These are phyloP conservation scores for Gallinago solitaria DNA, from an alignment of 2,797 vertebrate species.

Conservation along the genomic window DNA sequence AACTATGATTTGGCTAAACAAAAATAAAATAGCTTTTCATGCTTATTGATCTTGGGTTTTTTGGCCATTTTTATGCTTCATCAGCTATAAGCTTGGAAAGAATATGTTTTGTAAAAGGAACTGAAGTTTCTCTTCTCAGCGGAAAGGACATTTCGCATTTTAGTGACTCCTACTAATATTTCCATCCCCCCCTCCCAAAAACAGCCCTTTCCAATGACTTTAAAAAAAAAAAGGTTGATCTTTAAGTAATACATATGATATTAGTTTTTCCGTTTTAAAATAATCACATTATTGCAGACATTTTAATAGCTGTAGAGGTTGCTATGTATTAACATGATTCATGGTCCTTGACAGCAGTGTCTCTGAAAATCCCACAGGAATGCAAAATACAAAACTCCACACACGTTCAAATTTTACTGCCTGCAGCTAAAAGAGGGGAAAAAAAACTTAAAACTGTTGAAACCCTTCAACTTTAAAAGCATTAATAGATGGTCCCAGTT, in stretches of 20 bases:
- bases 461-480: slow-evolving; percentile 88
- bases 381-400: slow-evolving; percentile 84
- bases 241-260: slow-evolving; percentile 83
- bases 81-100: slow-evolving; percentile 52
- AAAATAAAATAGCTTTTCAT: slow-evolving; percentile 72
- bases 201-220: slow-evolving; percentile 64
- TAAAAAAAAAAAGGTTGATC: slow-evolving; percentile 70
- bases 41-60: slow-evolving; percentile 69
- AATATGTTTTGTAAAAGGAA: slow-evolving; percentile 64
- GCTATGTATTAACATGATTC: slow-evolving; percentile 87
- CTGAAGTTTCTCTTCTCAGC: slow-evolving; percentile 62
- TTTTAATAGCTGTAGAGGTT: slow-evolving; percentile 87
- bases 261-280: slow-evolving; percentile 84
- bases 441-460: slow-evolving; percentile 84
- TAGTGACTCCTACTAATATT: slow-evolving; percentile 56
- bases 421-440: slow-evolving; percentile 83
- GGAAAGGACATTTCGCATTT: slow-evolving; percentile 68
- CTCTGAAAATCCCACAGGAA: slow-evolving; percentile 84
- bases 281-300: slow-evolving; percentile 88
- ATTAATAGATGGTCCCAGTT: slow-evolving; percentile 83
- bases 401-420: slow-evolving; percentile 86
- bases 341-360: slow-evolving; percentile 86
- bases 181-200: slow-evolving; percentile 42
- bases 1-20: slow-evolving; percentile 62
- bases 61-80: slow-evolving; percentile 57